Evolutionary conservation across 2,113 vertebrate genomes (phyloP).

Genomic region (Lepus americanus): DNA sequence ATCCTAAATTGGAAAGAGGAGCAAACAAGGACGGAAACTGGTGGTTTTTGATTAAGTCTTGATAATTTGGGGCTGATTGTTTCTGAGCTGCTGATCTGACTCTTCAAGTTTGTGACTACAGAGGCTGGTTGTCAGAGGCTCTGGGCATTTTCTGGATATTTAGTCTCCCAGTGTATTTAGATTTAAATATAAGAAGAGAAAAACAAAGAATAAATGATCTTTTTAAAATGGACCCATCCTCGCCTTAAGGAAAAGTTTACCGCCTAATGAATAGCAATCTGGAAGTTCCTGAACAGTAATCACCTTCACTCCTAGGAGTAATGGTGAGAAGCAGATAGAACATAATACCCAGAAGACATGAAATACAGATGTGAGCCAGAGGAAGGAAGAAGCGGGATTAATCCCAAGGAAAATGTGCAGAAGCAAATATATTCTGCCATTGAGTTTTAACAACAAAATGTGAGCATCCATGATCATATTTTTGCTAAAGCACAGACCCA

Average conservation of each 20-base stretch:
- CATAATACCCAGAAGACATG: not conserved
- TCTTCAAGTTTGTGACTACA: not conserved
- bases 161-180: not conserved
- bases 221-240: not conserved
- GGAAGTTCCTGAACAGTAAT: not conserved
- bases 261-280: not conserved
- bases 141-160: not conserved
- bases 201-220: not conserved
- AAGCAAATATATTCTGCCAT: not conserved
- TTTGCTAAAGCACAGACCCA: not conserved
- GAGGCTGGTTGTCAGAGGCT: not conserved
- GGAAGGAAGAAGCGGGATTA: not conserved
- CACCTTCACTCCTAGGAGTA: not conserved
- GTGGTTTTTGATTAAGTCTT: not conserved
- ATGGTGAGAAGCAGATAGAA: not conserved
- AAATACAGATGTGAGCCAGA: too few species aligned
- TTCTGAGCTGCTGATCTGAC: not conserved
- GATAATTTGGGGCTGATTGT: not conserved
- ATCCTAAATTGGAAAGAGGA: not conserved
- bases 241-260: not conserved
- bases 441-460: not conserved
- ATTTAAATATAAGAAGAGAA: not conserved
- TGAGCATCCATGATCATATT: not conserved
- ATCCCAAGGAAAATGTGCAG: not conserved
- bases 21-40: not conserved